phyloP scores from a whole-genome alignment of 1,140 invertebrate species.

The Maconellicoccus hirsutus region DNA sequence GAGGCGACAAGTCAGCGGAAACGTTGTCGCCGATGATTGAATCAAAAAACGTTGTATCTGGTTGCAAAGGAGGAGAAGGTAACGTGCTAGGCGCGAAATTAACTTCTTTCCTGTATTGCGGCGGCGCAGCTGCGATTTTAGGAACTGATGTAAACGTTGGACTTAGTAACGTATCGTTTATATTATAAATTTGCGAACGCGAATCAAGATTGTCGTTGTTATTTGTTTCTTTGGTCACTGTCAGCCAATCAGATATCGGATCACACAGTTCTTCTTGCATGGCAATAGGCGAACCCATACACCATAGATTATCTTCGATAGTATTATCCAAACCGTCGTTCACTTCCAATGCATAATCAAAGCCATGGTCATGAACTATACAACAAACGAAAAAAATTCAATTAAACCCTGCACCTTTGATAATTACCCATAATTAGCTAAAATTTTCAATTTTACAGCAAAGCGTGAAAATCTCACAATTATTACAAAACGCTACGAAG shows the following conservation, averaged over 20 bases:
- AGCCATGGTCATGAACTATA: slow-evolving; percentile 11
- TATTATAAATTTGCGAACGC: background rate
- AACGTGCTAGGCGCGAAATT: background rate
- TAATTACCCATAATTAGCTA: too few relatives aligned
- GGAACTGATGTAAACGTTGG: background rate
- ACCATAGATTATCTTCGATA: background rate
- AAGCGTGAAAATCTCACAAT: too few relatives aligned
- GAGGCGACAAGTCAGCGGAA: background rate
- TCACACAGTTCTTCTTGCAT: slow-evolving; percentile 18
- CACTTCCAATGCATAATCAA: slow-evolving; percentile 1
- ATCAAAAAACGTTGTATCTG: slow-evolving; percentile 11
- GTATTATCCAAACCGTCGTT: background rate
- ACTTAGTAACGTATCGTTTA: background rate
- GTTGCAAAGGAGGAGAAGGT: background rate
- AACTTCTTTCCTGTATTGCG: background rate
- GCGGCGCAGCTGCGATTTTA: background rate
- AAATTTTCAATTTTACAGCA: too few relatives aligned
- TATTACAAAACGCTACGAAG: too few relatives aligned
- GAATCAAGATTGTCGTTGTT: background rate
- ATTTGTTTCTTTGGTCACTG: background rate
- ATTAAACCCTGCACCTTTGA: too few relatives aligned
- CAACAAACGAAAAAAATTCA: too few relatives aligned
- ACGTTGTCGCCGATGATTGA: background rate
- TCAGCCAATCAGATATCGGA: slow-evolving; percentile 17
- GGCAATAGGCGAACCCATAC: background rate